A percentile compares a stretch with the other conserved stretches of the same genome.
Evolutionary conservation across 2,888 invertebrate species (phyloP).

Genomic region (Seira musarum): DNA sequence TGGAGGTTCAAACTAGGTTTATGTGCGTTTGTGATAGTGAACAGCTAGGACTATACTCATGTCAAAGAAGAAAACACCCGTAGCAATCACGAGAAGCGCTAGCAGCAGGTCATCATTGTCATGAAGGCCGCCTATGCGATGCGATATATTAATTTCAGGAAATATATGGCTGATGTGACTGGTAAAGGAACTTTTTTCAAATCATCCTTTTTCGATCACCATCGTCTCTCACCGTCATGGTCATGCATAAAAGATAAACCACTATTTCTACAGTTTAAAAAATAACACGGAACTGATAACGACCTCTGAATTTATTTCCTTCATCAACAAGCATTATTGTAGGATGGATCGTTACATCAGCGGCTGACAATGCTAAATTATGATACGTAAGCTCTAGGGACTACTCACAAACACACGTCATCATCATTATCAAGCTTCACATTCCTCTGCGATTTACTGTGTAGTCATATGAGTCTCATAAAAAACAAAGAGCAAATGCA

Average conservation of each 20-base stretch:
- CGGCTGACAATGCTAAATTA: background rate
- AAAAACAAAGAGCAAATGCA: background rate
- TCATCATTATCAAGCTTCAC: background rate
- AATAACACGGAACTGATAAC: too few species aligned
- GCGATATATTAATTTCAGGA: background rate
- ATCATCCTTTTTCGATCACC: background rate
- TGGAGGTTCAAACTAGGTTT: too few species aligned
- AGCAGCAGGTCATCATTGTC: conserved; percentile 8
- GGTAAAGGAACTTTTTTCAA: background rate
- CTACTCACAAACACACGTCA: background rate
- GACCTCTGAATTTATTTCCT: background rate
- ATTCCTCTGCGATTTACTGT: background rate
- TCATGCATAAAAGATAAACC: conserved; percentile 16
- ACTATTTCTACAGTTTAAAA: background rate
- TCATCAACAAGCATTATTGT: background rate
- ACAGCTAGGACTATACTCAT: background rate
- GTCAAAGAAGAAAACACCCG: background rate
- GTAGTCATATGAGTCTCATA: too few species aligned
- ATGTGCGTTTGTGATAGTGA: too few species aligned
- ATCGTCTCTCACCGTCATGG: background rate
- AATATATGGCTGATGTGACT: conserved; percentile 5
- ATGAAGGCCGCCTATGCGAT: background rate
- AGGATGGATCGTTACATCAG: too few species aligned
- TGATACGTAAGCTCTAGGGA: background rate
- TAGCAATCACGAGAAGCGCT: conserved; percentile 3